Percentiles rank a stretch among this genome's conserved stretches.
Evolutionary conservation across 92 coral and sea anemone genomes (phyloP).

Genomic region (Epizoanthus rinbou): DNA sequence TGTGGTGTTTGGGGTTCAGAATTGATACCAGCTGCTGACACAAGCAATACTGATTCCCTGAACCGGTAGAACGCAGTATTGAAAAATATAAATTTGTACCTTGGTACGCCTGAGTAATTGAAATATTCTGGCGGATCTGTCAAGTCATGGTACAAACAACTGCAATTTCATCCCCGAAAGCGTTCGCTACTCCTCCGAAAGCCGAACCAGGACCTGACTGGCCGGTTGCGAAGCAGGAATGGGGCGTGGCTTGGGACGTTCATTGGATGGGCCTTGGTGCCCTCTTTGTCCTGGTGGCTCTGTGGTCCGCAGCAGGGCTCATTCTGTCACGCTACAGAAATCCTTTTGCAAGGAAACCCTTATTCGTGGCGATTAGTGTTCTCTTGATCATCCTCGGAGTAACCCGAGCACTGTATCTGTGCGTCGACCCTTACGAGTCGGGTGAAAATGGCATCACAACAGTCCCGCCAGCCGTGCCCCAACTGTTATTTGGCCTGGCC

Average conservation of each 20-base stretch:
- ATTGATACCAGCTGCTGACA: no score
- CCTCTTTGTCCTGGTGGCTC: constrained; percentile 69
- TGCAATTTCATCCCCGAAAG: no score
- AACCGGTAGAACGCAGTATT: no score
- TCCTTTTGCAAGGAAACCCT: constrained; percentile 53
- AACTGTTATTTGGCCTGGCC: constrained; percentile 74
- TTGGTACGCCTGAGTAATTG: no score
- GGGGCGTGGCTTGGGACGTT: constrained; percentile 69
- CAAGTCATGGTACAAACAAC: no score
- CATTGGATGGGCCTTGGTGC: constrained; percentile 71
- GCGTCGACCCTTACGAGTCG: constrained; percentile 84
- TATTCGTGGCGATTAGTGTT: constrained; percentile 60
- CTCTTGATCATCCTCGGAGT: constrained; percentile 68
- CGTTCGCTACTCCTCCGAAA: constrained; percentile 16
- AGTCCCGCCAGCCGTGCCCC: constrained; percentile 46
- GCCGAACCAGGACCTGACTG: constrained; percentile 79
- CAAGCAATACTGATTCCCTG: no score
- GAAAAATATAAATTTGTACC: no score
- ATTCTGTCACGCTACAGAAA: constrained; percentile 45
- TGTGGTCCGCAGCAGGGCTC: constrained; percentile 64
- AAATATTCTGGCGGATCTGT: no score
- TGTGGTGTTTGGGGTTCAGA: no score
- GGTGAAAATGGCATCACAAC: constrained; percentile 67
- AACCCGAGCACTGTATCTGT: constrained; percentile 71
- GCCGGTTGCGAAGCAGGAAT: constrained; percentile 64